Evolutionary conservation across 2,888 invertebrate genomes (phyloP).

Genomic region (Drosophila tanythrix): DNA sequence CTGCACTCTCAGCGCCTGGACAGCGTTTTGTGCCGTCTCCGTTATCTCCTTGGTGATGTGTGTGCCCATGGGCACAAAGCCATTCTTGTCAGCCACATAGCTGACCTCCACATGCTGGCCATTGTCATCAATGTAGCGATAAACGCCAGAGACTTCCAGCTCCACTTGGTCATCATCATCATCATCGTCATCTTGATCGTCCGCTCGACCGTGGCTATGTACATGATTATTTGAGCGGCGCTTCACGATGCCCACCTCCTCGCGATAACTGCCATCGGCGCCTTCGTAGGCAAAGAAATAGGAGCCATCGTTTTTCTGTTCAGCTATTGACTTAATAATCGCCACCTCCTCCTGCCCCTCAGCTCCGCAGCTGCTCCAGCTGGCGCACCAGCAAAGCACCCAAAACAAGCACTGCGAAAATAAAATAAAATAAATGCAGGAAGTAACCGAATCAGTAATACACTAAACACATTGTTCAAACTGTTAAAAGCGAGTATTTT

Average conservation of each 20-base stretch:
- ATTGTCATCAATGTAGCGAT: conserved; percentile 75
- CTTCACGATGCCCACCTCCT: conserved; percentile 78
- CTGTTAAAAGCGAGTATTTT: background rate
- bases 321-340: conserved; percentile 72
- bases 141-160: conserved; percentile 79
- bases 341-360: conserved; percentile 37
- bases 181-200: conserved; percentile 57
- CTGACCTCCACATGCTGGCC: conserved; percentile 77
- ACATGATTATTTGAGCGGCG: conserved; percentile 12
- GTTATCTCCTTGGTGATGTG: conserved; percentile 67
- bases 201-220: conserved; percentile 54
- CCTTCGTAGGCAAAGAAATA: conserved; percentile 78
- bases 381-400: conserved; percentile 7
- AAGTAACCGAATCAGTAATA: background rate
- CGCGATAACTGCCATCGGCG: conserved; percentile 78
- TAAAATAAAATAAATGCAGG: background rate
- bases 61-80: conserved; percentile 78
- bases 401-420: conserved; percentile 35
- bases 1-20: conserved; percentile 20
- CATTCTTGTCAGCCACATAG: conserved; percentile 81
- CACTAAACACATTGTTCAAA: background rate
- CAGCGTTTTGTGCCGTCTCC: conserved; percentile 47
- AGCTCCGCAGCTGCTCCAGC: background rate
- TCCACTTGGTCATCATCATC: conserved; percentile 60
- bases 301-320: conserved; percentile 79